Evolutionary conservation across 2,888 invertebrate species (phyloP), one percentile per base, ranked within the genome.

Genomic region (Catotricha subobsoleta): DNA sequence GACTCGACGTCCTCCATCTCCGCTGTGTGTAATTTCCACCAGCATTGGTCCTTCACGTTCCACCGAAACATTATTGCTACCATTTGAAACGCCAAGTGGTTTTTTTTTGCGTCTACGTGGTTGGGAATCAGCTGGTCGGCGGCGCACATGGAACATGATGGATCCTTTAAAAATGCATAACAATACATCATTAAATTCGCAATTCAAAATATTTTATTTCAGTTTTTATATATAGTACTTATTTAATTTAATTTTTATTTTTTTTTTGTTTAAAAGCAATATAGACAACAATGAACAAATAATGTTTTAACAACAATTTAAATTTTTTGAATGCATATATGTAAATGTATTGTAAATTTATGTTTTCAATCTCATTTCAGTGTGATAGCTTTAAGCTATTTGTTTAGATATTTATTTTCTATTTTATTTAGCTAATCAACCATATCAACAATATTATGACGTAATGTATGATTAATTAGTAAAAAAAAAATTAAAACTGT

Each of bases 81-180:
- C 69, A 50, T 67, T 66, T 38, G 62, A 54, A 34, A 61, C 54
- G 18, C 63, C 64, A 54, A 66, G 61, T 13, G 67, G 67, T 60
- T 79, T 79, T 71, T 91, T 91, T 70, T 91, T 84, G 52, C 88
- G 76, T 50, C 90, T 78, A 46, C 88, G 75, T 47, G 86, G 88
- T 60, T 81, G 82, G 54, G 83, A 78, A 62, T 92, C 92, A 39
- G 86, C 82, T 50, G 94, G 88, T 57, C 91, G 74, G 59, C 90
- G 74, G 57, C 91, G 74, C 60, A 95, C 87, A 67, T 95, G 94
- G 64, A 95, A 95, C 83, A 92, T 94, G 58, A 95, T 84, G 55
- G 90, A 90, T 64, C 92, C 92, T 87, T 30, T 7, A 30, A 30
- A 30, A 7, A 27, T 27, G 10, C 10, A 27, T 27, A 27, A 9